A percentile compares a stretch with the other conserved stretches of the same genome.
Evolutionary conservation across 1,140 invertebrate genomes (phyloP).

Genomic region (Lepidurus apus): DNA sequence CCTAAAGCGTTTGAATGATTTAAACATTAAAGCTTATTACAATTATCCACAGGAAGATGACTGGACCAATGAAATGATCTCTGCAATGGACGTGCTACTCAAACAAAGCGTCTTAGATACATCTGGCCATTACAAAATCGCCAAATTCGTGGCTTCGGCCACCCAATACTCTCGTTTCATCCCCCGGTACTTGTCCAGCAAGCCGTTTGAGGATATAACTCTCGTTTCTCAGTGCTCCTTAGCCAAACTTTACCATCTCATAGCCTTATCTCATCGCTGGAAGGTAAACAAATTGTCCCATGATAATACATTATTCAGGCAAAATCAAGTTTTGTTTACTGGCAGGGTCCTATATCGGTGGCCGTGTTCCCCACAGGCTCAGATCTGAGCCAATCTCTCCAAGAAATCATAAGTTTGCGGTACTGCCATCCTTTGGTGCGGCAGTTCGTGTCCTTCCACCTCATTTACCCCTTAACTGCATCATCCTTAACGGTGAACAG

Average conservation of each 20-base stretch:
- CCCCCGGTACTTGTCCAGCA: not conserved
- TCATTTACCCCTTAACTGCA: not conserved
- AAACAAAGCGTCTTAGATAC: not conserved
- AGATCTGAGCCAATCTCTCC: not conserved
- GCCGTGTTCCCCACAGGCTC: not conserved
- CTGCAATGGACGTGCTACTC: not conserved
- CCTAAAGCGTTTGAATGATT: not conserved
- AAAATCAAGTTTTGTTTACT: not conserved
- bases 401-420: not conserved
- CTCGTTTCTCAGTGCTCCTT: conserved; percentile 2
- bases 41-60: not conserved
- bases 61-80: not conserved
- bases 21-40: not conserved
- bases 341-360: not conserved
- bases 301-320: not conserved
- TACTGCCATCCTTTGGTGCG: not conserved
- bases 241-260: not conserved
- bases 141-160: not conserved
- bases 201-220: not conserved
- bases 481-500: not conserved
- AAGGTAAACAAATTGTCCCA: not conserved
- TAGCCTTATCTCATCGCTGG: not conserved
- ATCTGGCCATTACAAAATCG: not conserved
- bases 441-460: not conserved
- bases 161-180: not conserved